Conservation (phyloP, 2,888 invertebrate species). For the Pteria penguin region DNA sequence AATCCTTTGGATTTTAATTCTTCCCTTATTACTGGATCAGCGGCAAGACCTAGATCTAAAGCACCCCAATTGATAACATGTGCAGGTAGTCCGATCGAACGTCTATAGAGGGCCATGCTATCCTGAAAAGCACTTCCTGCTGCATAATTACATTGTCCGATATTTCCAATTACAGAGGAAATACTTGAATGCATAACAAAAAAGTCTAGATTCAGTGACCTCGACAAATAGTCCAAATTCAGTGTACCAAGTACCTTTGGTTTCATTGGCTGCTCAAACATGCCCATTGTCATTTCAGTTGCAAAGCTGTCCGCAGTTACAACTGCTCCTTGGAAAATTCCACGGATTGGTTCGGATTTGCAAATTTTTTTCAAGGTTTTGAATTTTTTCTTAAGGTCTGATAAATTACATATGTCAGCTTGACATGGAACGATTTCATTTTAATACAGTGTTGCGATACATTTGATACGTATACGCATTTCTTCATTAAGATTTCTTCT, state of each 20-base stretch:
- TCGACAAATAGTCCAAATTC: conserved; percentile 62
- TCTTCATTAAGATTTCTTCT: conserved; percentile 46
- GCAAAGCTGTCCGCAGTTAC: conserved; percentile 52
- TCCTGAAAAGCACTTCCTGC: conserved; percentile 70
- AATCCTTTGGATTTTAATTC: conserved; percentile 41
- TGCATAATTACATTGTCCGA: conserved; percentile 67
- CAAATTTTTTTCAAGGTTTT: not conserved
- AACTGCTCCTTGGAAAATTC: conserved; percentile 68
- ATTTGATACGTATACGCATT: conserved; percentile 38
- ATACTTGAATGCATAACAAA: conserved; percentile 70
- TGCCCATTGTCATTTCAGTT: conserved; percentile 45
- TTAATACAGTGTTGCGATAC: conserved; percentile 25
- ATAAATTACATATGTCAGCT: conserved; percentile 56
- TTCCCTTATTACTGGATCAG: conserved; percentile 1
- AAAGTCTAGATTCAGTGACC: conserved; percentile 57
- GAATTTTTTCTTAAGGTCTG: conserved; percentile 26
- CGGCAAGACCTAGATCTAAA: conserved; percentile 59
- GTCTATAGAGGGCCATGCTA: conserved; percentile 60
- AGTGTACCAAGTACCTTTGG: conserved; percentile 67
- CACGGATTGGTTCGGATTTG: conserved; percentile 41
- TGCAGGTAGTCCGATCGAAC: conserved; percentile 50
- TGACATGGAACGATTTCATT: conserved; percentile 48
- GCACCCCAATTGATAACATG: conserved; percentile 70
- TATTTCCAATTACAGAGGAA: conserved; percentile 62
- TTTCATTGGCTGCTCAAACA: conserved; percentile 47